Base-by-base conservation (phyloP, 1,140 invertebrate genomes). In the Apis dorsata region DNA sequence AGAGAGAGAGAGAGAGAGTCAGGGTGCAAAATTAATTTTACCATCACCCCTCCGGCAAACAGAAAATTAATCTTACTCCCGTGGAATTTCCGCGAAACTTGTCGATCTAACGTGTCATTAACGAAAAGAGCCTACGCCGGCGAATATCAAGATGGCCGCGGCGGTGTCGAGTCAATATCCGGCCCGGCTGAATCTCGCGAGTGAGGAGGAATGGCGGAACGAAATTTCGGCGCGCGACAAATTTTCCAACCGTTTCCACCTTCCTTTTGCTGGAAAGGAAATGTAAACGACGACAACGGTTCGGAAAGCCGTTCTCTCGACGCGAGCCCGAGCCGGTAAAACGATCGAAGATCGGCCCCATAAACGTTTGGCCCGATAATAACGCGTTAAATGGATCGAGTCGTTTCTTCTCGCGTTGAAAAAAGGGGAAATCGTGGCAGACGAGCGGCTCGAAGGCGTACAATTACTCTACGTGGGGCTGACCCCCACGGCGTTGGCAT, bases 321-420 rank as follows among this genome's bases (percentile, higher is more conserved):
- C 19, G 66, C 71, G 59, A 21, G 59, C 19, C 28, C 49, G 55
- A 44, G 44, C 68, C 57, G 19, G 19, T 59, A 24, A 4, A n/a
- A 53, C 24, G 55, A 12, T 59, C 55, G 5, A 63, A 17, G 68
- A 62, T 55, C 59, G 59, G 53, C 55, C 57, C 59, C 24, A 63
- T 63, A 53, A 79, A 63, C 24, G 68, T 11, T 1, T 3, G 7
- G 59, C 28, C 9, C 57, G 44, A 19, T 15, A 57, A 72, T 63
- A 71, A 63, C 68, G 69, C 78, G 69, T 19, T 65, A 79, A 79
- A 79, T 79, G 78, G 59, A 72, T 79, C 34, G 69, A 44, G 4
- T 7, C 34, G 34, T 44, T 44, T 7, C 34, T 44, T 69, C 69
- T 53, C 59, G 44, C 57, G 65, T 63, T 28, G 9, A 12, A 68